Conservation (phyloP, 2,113 vertebrate species). For the Aphyosemion australe region DNA sequence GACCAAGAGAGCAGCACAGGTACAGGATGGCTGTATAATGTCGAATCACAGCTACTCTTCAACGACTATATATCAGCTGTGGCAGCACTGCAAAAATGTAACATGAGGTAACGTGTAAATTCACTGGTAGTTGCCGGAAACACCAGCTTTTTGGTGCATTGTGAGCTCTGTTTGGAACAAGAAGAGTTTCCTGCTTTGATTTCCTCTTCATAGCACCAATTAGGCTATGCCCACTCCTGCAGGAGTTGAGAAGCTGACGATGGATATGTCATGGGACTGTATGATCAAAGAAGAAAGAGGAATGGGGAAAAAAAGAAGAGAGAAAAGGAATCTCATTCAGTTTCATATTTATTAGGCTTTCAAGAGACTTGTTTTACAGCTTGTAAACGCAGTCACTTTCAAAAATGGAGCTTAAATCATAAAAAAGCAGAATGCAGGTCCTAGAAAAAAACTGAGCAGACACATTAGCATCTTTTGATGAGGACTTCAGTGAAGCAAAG, state of each 20-base stretch:
- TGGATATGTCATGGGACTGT: constrained; percentile 75
- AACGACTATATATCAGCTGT: constrained; percentile 58
- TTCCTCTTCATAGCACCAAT: constrained; percentile 77
- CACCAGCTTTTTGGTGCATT: constrained; percentile 61
- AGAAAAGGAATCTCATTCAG: constrained; percentile 58
- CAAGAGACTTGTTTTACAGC: constrained; percentile 72
- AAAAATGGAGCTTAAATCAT: constrained; percentile 65
- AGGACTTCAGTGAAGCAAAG: constrained; percentile 62
- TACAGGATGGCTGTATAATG: constrained; percentile 67
- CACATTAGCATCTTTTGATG: constrained; percentile 67
- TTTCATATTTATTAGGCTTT: constrained; percentile 76
- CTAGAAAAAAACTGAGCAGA: constrained; percentile 65
- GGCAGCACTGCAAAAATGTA: constrained; percentile 53
- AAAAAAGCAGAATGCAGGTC: constrained; percentile 67
- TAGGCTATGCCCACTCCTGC: constrained; percentile 73
- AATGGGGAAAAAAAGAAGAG: constrained; percentile 40
- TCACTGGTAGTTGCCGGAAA: constrained; percentile 56
- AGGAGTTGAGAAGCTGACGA: constrained; percentile 74
- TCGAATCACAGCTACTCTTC: constrained; percentile 55
- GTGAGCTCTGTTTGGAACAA: constrained; percentile 69
- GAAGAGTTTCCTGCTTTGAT: constrained; percentile 77
- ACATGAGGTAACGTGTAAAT: constrained; percentile 61
- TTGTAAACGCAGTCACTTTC: constrained; percentile 58
- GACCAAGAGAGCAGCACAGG: constrained; percentile 72
- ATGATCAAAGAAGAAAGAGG: constrained; percentile 75